These are phyloP conservation scores for Criorhina ranunculi DNA, from an alignment of 2,888 invertebrate species.

Conservation along the genomic window DNA sequence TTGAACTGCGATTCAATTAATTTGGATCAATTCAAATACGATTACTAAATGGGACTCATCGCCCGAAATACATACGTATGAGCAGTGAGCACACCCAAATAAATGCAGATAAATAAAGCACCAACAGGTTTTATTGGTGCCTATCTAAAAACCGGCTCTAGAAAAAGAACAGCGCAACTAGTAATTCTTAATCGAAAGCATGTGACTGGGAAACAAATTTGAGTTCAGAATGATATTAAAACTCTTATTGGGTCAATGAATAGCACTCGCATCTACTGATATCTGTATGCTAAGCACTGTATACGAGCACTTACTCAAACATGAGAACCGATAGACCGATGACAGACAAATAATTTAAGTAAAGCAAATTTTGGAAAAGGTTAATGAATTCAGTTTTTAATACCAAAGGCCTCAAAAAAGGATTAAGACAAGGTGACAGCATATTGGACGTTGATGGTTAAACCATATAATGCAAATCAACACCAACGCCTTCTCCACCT, in stretches of 20 bases:
- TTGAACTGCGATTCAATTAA: background rate
- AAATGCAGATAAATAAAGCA: background rate
- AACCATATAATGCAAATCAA: no score
- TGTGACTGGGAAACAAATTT: background rate
- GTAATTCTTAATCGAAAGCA: background rate
- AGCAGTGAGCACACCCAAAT: background rate
- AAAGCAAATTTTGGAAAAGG: no score
- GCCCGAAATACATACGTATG: background rate
- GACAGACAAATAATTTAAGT: no score
- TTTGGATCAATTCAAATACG: background rate
- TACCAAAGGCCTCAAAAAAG: no score
- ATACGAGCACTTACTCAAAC: no score
- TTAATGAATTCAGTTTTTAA: no score
- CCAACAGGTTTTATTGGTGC: slow-evolving; percentile 4
- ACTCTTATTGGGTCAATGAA: background rate
- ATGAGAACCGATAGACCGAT: no score
- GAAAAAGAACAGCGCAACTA: background rate
- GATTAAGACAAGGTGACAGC: no score
- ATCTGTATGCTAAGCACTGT: no score
- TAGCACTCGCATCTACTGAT: no score
- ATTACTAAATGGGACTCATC: background rate
- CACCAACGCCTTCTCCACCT: no score
- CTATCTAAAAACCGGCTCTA: slow-evolving; percentile 13
- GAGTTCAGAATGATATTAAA: background rate
- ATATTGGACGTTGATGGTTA: no score